Conservation (phyloP, 2,888 invertebrate genomes). For the Troglohyphantes excavatus region DNA sequence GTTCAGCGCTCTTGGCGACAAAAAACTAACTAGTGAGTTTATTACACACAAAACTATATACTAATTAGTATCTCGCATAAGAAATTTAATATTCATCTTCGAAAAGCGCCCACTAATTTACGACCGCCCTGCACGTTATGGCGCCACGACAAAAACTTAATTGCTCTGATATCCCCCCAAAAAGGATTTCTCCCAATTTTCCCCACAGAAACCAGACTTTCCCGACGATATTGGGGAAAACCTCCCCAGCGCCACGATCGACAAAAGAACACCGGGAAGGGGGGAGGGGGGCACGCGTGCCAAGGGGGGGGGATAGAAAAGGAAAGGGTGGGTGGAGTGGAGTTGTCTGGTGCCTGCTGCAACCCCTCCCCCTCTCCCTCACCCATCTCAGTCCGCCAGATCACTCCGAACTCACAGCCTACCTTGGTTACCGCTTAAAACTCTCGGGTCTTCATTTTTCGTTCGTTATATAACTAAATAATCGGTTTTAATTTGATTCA, state of each 20-base stretch:
- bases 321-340: constrained; percentile 25
- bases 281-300: constrained; percentile 18
- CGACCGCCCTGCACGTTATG: too few species aligned
- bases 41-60: too few species aligned
- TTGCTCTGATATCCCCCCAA: too few species aligned
- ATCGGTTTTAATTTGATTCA: constrained; percentile 5
- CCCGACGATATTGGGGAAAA: constrained; percentile 50
- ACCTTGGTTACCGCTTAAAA: constrained; percentile 52
- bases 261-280: constrained; percentile 44
- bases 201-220: constrained; percentile 13
- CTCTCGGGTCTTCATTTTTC: constrained; percentile 55
- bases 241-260: constrained; percentile 38
- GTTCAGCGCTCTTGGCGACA: too few species aligned
- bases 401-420: constrained; percentile 47
- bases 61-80: too few species aligned
- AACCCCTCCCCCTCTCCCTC: background rate
- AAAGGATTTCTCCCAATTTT: background rate
- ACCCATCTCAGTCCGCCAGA: constrained; percentile 36
- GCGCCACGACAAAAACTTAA: too few species aligned
- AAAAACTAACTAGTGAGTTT: too few species aligned
- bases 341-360: constrained; percentile 61
- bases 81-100: background rate
- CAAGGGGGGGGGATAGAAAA: constrained; percentile 18
- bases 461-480: constrained; percentile 8
- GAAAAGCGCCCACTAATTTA: background rate